Evolutionary conservation across 1,140 invertebrate genomes (phyloP), one percentile per base, ranked within the genome.

Genomic region (Varroa destructor): DNA sequence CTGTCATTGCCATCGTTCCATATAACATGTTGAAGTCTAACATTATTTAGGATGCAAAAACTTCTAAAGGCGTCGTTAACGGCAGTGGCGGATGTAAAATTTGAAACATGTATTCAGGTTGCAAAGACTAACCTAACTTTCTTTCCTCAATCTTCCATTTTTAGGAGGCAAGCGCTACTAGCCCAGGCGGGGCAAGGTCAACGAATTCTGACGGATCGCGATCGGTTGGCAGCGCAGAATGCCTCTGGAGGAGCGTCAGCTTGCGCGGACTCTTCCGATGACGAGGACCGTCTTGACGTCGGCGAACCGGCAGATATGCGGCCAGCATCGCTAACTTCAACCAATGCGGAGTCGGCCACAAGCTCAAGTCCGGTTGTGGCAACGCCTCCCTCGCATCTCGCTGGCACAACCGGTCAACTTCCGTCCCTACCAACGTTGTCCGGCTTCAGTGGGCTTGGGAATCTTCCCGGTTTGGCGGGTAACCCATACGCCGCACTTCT

Each of bases 241-340:
- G 61, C 61, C 12, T 67, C 61, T 12, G 61, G 61, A 12, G 46
- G 46, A 40, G 61, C 46, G 40, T 67, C 61, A 46, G 61, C 61
- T 40, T 67, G 61, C 61, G 61, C 61, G 36, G 61, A 67, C 46
- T 67, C 61, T 8, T 67, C 61, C 1, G 61, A 67, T 8, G 74
- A 74, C 54, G 74, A 74, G 54, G 74, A 74, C 42, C 73, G 72
- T 43, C 71, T 74, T 1, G 74, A 74, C n/a, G 74, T 74, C 3
- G 74, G 74, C 51, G 72, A 73, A 0, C 72, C 73, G 25, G 72
- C 74, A 1, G 74, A 74, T 54, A 72, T 74, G 25, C 40, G 64
- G n/a, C 73, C 74, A 37, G 61, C 61, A 37, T 67, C 61, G 61
- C 40, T 67, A 67, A 67, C 61, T 40, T 67, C 61, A 40, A 67